Conservation (phyloP, 2,888 invertebrate species). For the Boloria euphrosyne region DNA sequence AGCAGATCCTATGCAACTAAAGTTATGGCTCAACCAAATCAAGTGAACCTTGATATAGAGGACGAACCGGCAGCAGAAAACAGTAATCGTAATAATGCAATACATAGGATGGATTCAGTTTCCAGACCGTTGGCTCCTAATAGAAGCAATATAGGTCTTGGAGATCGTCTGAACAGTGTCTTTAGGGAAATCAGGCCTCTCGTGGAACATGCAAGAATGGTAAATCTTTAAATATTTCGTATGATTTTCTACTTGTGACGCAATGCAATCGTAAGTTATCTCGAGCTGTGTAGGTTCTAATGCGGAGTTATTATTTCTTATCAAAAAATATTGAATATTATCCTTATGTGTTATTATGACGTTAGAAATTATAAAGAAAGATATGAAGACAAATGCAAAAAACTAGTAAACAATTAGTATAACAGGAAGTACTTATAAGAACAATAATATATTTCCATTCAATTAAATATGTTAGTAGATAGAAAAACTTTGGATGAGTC, state of each 20-base stretch:
- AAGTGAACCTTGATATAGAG: slow-evolving; percentile 72
- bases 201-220: slow-evolving; percentile 84
- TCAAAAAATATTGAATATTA: not conserved
- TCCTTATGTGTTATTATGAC: not conserved
- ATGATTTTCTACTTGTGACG: slow-evolving; percentile 30
- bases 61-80: slow-evolving; percentile 61
- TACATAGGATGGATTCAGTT: slow-evolving; percentile 64
- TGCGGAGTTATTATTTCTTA: slow-evolving; percentile 4
- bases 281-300: not conserved
- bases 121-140: slow-evolving; percentile 57
- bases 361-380: no score
- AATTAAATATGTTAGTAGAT: no score
- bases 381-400: no score
- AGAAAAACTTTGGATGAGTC: no score
- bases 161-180: slow-evolving; percentile 72
- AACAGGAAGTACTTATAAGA: no score
- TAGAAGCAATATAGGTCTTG: slow-evolving; percentile 67
- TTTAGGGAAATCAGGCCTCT: slow-evolving; percentile 86
- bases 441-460: no score
- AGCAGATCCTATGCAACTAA: slow-evolving; percentile 35
- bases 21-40: slow-evolving; percentile 69
- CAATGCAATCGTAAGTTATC: slow-evolving; percentile 18
- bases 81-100: slow-evolving; percentile 56
- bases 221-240: slow-evolving; percentile 44
- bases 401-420: no score